phyloP scores from a whole-genome alignment of 2,113 vertebrate species.

The Campylorhamphus procurvoides region DNA sequence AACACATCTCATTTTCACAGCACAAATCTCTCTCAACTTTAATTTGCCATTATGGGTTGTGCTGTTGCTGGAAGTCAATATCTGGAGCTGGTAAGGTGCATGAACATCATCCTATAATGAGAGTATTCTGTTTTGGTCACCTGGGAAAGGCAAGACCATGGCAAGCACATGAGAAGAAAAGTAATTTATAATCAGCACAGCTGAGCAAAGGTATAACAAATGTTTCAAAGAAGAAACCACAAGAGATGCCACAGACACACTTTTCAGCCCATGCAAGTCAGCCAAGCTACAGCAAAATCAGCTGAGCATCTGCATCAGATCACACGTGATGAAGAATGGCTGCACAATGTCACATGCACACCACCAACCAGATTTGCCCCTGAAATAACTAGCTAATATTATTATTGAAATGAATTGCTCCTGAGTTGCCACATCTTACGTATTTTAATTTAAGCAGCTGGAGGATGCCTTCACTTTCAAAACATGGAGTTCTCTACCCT shows the following conservation, averaged over 20 bases:
- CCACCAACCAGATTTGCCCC: background rate
- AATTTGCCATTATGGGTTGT: background rate
- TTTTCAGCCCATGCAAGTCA: background rate
- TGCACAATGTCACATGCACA: background rate
- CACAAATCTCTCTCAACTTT: background rate
- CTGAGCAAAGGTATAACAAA: background rate
- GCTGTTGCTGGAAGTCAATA: background rate
- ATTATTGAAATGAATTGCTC: conserved; percentile 38
- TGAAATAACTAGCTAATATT: background rate
- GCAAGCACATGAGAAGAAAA: background rate
- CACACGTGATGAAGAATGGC: background rate
- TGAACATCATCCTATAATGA: background rate
- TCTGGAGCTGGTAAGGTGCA: background rate
- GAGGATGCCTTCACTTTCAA: background rate
- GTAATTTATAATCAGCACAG: background rate
- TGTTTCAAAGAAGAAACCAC: background rate
- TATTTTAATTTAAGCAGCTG: conserved; percentile 28
- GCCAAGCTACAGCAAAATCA: background rate
- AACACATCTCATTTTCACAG: background rate
- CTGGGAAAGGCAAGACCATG: background rate
- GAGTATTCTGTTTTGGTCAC: background rate
- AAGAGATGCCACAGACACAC: background rate
- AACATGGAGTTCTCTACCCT: background rate
- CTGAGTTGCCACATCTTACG: background rate
- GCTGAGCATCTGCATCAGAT: background rate